Conservation (phyloP, 2,113 vertebrate genomes). For the Herpailurus yagouaroundi region DNA sequence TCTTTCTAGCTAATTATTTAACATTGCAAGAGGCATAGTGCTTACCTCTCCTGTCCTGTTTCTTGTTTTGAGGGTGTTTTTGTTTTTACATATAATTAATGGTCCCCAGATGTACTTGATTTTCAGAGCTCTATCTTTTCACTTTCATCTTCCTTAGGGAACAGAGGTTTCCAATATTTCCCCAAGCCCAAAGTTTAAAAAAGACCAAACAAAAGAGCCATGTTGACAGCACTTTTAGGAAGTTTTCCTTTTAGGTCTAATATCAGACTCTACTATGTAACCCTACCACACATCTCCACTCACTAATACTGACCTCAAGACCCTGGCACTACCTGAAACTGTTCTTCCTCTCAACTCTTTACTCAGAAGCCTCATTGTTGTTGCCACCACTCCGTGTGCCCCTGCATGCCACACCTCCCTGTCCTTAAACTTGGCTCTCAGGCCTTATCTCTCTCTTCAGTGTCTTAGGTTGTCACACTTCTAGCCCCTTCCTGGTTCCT, state of each 20-base stretch:
- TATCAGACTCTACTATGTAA: slow-evolving; percentile 1
- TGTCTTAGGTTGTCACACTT: background rate
- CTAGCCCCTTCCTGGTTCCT: background rate
- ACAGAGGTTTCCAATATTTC: slow-evolving; percentile 76
- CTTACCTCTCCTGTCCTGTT: slow-evolving; percentile 60
- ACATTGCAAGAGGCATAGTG: slow-evolving; percentile 9
- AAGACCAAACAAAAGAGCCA: slow-evolving; percentile 50
- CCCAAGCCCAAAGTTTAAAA: slow-evolving; percentile 25
- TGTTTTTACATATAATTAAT: slow-evolving; percentile 78
- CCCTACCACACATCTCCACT: background rate
- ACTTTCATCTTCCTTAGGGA: slow-evolving; percentile 74
- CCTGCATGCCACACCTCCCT: background rate
- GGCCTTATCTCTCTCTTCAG: background rate
- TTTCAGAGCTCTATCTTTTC: slow-evolving; percentile 70
- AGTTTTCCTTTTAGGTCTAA: slow-evolving; percentile 43
- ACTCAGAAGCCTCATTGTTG: background rate
- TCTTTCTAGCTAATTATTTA: slow-evolving; percentile 65
- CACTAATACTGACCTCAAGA: background rate
- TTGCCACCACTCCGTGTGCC: background rate
- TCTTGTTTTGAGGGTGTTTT: slow-evolving; percentile 71
- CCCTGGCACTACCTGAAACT: background rate
- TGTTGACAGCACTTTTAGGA: slow-evolving; percentile 46
- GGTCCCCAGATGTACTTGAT: slow-evolving; percentile 73
- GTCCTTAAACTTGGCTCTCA: background rate
- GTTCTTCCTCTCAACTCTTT: slow-evolving; percentile 10